Conservation (phyloP, 2,113 vertebrate genomes). For the Charadrius vociferus region DNA sequence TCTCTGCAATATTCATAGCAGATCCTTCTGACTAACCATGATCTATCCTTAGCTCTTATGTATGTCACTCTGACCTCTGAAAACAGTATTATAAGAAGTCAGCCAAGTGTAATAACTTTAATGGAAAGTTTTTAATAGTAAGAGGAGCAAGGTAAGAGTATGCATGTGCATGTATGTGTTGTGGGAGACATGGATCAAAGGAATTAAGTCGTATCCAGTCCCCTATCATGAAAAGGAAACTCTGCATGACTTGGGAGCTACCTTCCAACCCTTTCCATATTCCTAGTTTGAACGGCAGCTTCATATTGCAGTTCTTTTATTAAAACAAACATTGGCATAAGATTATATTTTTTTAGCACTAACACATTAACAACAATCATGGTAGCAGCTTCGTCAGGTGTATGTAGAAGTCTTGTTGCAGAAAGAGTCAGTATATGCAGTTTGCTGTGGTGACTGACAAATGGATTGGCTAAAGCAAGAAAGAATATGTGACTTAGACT, state of each 20-base stretch:
- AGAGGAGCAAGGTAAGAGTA: neutral
- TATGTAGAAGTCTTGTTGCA: neutral
- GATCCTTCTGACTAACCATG: neutral
- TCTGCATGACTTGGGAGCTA: neutral
- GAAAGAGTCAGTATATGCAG: neutral
- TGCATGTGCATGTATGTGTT: neutral
- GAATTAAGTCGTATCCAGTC: neutral
- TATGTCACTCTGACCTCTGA: neutral
- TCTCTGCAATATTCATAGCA: neutral
- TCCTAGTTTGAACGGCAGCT: neutral
- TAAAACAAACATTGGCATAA: neutral
- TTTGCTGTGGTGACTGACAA: neutral
- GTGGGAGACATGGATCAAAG: neutral
- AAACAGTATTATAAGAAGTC: neutral
- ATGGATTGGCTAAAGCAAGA: neutral
- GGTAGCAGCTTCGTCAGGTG: neutral
- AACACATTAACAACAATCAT: neutral
- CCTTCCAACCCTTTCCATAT: neutral
- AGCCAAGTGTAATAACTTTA: neutral
- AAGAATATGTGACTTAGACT: neutral
- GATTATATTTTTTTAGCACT: neutral
- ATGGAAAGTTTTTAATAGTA: neutral
- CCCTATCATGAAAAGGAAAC: neutral
- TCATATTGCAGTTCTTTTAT: neutral
- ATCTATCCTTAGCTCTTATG: neutral